Evolutionary conservation across 2,888 invertebrate species (phyloP).

Genomic region (Ormia ochracea): DNA sequence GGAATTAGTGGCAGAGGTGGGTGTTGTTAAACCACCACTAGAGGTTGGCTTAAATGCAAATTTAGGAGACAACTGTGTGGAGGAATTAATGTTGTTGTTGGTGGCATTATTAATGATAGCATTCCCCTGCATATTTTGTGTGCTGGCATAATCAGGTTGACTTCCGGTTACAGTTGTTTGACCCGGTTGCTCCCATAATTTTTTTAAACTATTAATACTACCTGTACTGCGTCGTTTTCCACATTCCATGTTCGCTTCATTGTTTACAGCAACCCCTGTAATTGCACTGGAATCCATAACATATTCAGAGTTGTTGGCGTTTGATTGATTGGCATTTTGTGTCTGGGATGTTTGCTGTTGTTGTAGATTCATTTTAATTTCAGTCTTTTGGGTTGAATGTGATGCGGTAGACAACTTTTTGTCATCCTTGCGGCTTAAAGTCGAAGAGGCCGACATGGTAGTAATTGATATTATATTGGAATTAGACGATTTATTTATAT

Average conservation of each 20-base stretch:
- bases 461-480: conserved; percentile 55
- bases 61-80: conserved; percentile 77
- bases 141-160: conserved; percentile 59
- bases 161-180: conserved; percentile 67
- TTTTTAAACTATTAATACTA: conserved; percentile 93
- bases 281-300: conserved; percentile 28
- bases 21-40: conserved; percentile 64
- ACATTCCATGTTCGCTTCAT: conserved; percentile 77
- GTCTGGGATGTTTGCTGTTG: conserved; percentile 68
- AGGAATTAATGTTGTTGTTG: conserved; percentile 52
- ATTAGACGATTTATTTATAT: conserved; percentile 58
- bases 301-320: conserved; percentile 55
- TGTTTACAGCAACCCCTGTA: conserved; percentile 41
- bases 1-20: conserved; percentile 61
- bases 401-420: conserved; percentile 63
- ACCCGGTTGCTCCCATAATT: conserved; percentile 92
- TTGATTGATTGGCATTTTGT: conserved; percentile 58
- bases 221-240: conserved; percentile 94
- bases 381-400: conserved; percentile 76
- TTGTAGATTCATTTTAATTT: conserved; percentile 76
- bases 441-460: conserved; percentile 52
- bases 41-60: conserved; percentile 78
- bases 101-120: conserved; percentile 67
- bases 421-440: conserved; percentile 64
- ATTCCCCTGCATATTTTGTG: conserved; percentile 77